Evolutionary conservation across 1,140 invertebrate species (phyloP).

Genomic region (Drosophila nigrodunni): DNA sequence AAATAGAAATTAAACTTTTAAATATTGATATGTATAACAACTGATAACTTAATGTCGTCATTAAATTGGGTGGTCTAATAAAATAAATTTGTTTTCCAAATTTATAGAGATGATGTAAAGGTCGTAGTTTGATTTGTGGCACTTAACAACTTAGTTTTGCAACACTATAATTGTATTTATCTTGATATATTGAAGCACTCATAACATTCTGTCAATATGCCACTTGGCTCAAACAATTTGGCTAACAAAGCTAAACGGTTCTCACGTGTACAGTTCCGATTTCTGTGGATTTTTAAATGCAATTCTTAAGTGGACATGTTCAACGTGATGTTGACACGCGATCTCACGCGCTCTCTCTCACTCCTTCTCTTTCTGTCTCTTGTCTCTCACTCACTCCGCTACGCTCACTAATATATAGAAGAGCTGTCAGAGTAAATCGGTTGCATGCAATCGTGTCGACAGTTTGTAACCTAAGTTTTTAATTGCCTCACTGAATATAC

Average conservation of each 20-base stretch:
- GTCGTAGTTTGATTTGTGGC: no score
- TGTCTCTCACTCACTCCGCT: neutral
- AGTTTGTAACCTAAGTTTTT: conserved; percentile 74
- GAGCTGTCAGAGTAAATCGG: conserved; percentile 53
- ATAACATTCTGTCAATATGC: conserved; percentile 27
- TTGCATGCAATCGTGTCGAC: conserved; percentile 71
- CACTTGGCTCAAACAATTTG: conserved; percentile 36
- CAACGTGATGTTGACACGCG: conserved; percentile 53
- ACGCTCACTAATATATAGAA: neutral
- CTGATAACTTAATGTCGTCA: neutral
- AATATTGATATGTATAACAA: neutral
- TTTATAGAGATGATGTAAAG: no score
- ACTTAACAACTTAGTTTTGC: neutral
- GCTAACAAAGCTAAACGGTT: conserved; percentile 48
- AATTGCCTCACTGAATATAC: conserved; percentile 62
- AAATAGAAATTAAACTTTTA: neutral
- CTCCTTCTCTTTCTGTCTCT: neutral
- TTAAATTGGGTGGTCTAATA: no score
- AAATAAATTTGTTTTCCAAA: no score
- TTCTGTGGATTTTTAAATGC: conserved; percentile 47
- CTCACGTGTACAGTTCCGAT: conserved; percentile 35
- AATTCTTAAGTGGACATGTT: conserved; percentile 57
- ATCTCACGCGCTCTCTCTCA: conserved; percentile 9
- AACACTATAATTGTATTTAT: conserved; percentile 1
- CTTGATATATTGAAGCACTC: neutral